Base-by-base conservation (phyloP, 2,113 vertebrate species). In the Bubo bubo region DNA sequence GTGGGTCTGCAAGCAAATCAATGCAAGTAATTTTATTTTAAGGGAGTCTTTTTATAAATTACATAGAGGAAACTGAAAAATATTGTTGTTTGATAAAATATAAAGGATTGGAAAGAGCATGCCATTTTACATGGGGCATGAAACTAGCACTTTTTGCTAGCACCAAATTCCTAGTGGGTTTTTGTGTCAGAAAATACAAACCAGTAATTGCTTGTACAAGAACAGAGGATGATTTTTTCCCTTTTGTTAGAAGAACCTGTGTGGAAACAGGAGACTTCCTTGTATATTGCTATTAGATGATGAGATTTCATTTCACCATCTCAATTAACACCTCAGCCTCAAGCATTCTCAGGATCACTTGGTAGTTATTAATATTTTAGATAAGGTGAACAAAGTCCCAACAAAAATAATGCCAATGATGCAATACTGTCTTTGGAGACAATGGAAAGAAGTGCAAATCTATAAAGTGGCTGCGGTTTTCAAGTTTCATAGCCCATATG, bases 21-120 rank as follows among this genome's bases (percentile, higher is more conserved):
- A 39, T 82, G 55, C 18, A 88, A 85, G 37, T 41, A 86, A 62
- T 82, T 95, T 91, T 90, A 79, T 84, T 96, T 93, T 77, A 79
- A 71, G 71, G 37, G 80, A 59, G 20, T 8, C 12, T 63, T 77
- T 72, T 79, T 58, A 56, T 72, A 90, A 95, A 73, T 76, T 76
- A 59, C 23, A 45, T 14, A 70, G 41, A 73, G 5, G 55, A 88
- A 93, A 76, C 10, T 13, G 34, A 82, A 97, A 88, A 80, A 90
- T 76, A 3, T 10, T 72, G 7, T 27, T 64, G 5, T 9, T 79
- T 47, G 26, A 76, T 80, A 63, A 79, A 75, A 84, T 55, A 21
- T 4, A 76, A 55, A 82, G 22, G 22, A 76, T 34, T 66, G 53
- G n/a, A 95, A 93, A 66, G 4, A 37, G 8, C 21, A 55, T 47